Evolutionary conservation across 1,140 invertebrate genomes (phyloP), one percentile per base, ranked within the genome.

Genomic region (Chrysopa pallens): DNA sequence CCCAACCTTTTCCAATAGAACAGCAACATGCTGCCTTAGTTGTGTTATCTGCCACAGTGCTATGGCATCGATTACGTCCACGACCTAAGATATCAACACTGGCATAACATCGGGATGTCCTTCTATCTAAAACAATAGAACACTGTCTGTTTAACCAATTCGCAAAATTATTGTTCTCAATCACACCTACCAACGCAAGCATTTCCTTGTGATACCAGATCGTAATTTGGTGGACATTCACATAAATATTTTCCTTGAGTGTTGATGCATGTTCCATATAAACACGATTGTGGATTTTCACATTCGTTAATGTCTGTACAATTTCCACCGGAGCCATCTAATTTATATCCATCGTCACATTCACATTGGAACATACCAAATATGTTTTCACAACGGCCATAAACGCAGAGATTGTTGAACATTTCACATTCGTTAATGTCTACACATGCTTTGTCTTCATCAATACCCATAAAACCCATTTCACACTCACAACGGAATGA

Each of bases 341-440:
- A 64, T 52, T 83, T 78, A 59, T 82, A 91, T 0, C 86, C 86
- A 52, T 82, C 78, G 55, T 84, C 72, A 55, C 87, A 90, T 46
- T 82, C 74, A 57, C 85, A 91, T 37, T 77, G 70, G 60, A 89
- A 91, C 73, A 86, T 86, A 11, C 88, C 87, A 58, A 85, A 81
- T 2, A 82, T 77, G 58, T 93, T 93, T 53, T 86, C 82, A 63
- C 88, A 91, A 46, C 69, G 70, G 0, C 87, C 87, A 59, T 74
- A 85, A 4, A 88, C 80, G 58, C 87, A 93, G 2, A 91, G 66
- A 54, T 89, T 85, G 52, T 73, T 77, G 61, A 91, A 90, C 62
- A 83, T 79, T 23, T 78, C 72, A 56, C 79, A 82, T 61, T 82
- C 79, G 59, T 82, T 73, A 51, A 80, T 74, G 60, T 81, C 78